Percentiles rank a stretch among this genome's conserved stretches.
phyloP scores from a whole-genome alignment of 2,113 vertebrate genomes.

The Acrocephalus arundinaceus region DNA sequence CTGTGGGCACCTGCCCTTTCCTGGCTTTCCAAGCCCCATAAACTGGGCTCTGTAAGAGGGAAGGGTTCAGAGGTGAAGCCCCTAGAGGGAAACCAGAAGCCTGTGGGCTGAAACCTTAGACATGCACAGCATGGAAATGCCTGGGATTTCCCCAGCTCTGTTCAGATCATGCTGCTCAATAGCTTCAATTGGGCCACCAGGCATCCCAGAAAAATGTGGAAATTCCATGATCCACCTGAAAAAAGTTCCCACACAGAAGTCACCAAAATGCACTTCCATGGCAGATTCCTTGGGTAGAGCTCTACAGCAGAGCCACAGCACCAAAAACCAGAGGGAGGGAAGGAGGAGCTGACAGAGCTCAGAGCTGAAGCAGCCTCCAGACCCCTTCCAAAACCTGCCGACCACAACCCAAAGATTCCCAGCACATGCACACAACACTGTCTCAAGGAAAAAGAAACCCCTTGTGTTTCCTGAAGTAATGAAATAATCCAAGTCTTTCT shows the following conservation, averaged over 20 bases:
- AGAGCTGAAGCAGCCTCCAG: background rate
- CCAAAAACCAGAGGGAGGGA: background rate
- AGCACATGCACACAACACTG: background rate
- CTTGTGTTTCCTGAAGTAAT: background rate
- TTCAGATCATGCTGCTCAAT: background rate
- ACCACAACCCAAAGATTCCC: background rate
- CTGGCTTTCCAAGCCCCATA: background rate
- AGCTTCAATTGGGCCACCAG: background rate
- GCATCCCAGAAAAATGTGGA: background rate
- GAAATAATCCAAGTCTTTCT: background rate
- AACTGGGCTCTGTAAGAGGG: background rate
- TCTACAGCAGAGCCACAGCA: background rate
- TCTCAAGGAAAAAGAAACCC: background rate
- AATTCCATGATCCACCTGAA: background rate
- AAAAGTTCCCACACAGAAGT: background rate
- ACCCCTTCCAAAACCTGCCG: background rate
- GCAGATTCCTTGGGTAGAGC: background rate
- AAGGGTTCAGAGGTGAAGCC: background rate
- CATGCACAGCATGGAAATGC: rapidly evolving
- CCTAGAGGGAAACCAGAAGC: background rate
- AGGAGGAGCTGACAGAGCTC: background rate
- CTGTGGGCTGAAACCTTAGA: background rate
- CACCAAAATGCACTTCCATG: background rate
- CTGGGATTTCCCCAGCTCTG: background rate
- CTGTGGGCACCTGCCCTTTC: background rate